Evolutionary conservation across 2,888 invertebrate genomes (phyloP).

Genomic region (Callinectes sapidus): DNA sequence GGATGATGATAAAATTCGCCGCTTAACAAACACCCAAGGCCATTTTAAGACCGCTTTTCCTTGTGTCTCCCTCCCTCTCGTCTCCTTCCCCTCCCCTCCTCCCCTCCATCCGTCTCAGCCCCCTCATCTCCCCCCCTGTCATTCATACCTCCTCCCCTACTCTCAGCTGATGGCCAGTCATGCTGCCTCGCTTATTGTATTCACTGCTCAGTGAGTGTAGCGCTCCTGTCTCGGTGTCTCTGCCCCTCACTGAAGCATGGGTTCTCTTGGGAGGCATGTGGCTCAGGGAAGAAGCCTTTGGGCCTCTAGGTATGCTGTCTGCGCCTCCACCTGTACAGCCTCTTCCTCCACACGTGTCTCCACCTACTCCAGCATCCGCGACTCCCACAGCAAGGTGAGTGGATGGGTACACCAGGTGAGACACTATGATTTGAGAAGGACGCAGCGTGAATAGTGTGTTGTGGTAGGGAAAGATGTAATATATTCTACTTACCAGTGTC

Average conservation of each 20-base stretch:
- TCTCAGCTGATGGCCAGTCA: neutral
- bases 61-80: neutral
- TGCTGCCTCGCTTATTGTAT: neutral
- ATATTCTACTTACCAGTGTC: too few relatives aligned
- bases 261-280: neutral
- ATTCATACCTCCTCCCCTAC: neutral
- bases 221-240: neutral
- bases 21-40: too few relatives aligned
- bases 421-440: neutral
- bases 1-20: too few relatives aligned
- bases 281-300: neutral
- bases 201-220: neutral
- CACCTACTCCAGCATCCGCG: neutral
- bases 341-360: neutral
- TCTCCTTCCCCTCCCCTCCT: neutral
- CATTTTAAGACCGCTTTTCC: too few relatives aligned
- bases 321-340: neutral
- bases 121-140: neutral
- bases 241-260: neutral
- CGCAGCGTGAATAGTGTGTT: neutral
- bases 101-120: neutral
- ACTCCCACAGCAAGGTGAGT: neutral
- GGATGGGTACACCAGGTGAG: neutral
- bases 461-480: neutral
- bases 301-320: neutral